Base-by-base conservation (phyloP, 2,797 vertebrate species). In the Etheostoma nigrum region DNA sequence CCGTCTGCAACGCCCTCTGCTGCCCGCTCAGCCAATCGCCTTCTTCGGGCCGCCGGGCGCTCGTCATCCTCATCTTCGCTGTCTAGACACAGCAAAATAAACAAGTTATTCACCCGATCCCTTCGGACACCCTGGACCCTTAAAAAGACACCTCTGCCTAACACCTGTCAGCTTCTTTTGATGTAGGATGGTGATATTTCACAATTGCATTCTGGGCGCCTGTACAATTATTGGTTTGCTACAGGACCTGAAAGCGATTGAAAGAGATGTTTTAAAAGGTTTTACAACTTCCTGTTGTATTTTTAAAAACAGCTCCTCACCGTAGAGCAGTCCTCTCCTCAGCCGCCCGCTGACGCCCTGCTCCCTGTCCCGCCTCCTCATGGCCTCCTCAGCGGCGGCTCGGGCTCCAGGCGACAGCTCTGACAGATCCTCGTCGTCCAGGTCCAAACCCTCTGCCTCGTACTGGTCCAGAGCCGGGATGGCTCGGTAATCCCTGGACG, bases 51-150 rank as follows among this genome's bases (percentile, higher is more conserved):
- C 0, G 96, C 93, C 0, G 98, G 98, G 0, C 96, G 97, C 15
- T 96, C 97, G 2, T 99, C 98, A 0, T 99, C 97, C 70, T 99
- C 98, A 1, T 99, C 98, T 0, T 99, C 97, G 0, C 97, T 99
- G 74, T 99, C 98, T 99, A 79, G 36, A 70, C 6, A 4, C 1
- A 6, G 2, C 1, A 27, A 64, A 60, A 62, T 3, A 58, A 44
- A 42, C 0, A 5, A 4, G 9, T 47, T 25, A 9, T 30, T 47
- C 25, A 52, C 8, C 53, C 25, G 10, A 18, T 36, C n/a, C 15
- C 27, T 16, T 15, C 10, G 11, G 10, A 3, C 36, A 40, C 18
- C 25, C 18, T 14, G 3, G 5, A 67, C 18, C 23, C 25, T 30
- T n/a, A 11, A 19, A 13, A 64, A 49, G 14, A 42, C 21, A 42